Base-by-base conservation (phyloP, 2,113 vertebrate genomes). In the Atractosteus spatula region DNA sequence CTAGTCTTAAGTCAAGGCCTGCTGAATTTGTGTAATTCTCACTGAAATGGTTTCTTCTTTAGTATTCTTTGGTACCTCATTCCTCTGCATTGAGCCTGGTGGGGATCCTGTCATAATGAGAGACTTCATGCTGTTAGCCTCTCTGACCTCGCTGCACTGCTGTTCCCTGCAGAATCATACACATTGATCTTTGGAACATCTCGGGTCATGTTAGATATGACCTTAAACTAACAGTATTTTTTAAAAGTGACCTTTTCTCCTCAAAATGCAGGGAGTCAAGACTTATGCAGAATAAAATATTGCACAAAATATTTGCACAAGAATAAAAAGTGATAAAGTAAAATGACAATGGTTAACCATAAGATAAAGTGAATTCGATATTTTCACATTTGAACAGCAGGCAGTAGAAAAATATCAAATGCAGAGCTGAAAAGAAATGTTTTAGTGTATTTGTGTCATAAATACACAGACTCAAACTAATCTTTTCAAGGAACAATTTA, bases 21-120 rank as follows among this genome's bases (percentile, higher is more conserved):
- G 4, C n/a, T 3, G 13, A 59, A 8, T 16, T 59, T 16, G 0
- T 59, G 2, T 59, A 16, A 5, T 59, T 59, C 2, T 13, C 11
- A 59, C 10, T 14, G n/a, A n/a, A 59, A n/a, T 13, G 6, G 57
- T 14, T 8, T 7, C 10, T 59, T 59, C 57, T 59, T 59, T 59
- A 59, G 10, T 4, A 16, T 14, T 59, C 12, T 59, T 29, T 59
- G 57, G 12, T 59, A 13, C 57, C 13, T 59, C 12, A 13, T n/a
- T n/a, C 29, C 74, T 63, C 69, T 69, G 51, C 56, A 47, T 65
- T 68, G 66, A 55, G 67, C 62, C 41, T 47, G 14, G 76, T 70
- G 72, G 71, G 73, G 79, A 61, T 61, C 55, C 74, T 69, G 66
- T 71, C 69, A 69, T 72, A 41, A 62, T 76, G 71, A 78, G 76